Base-by-base conservation (phyloP, 2,797 vertebrate genomes). In the Peromyscus eremicus region DNA sequence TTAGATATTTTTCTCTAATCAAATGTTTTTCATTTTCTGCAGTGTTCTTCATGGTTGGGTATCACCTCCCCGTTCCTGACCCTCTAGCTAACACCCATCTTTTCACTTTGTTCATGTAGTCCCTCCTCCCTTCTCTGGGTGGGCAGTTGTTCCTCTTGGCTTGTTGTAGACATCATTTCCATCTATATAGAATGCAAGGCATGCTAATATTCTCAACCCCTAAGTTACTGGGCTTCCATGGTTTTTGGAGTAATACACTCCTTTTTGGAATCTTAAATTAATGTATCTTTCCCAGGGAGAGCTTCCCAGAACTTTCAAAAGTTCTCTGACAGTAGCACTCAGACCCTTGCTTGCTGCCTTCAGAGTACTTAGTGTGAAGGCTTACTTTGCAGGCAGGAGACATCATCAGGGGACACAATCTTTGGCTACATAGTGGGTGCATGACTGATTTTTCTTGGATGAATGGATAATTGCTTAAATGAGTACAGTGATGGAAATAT, bases 91-190 rank as follows among this genome's bases (percentile, higher is more conserved):
- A n/a, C 2, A 10, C 3, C 3, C 43, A 0, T 37, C 71, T 40
- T 29, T 85, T 32, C 9, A 2, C 21, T 37, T 16, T 34, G 23
- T 4, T 49, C 29, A 37, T 2, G 0, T 4, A 2, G 1, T 1
- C 6, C 37, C 32, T 55, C 12, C 29, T 95, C 46, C 8, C 4
- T 23, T 81, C 6, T 34, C 6, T 43, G 43, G 25, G n/a, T 76
- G 29, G 29, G 6, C 8, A 2, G 27, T 19, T 52, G 1, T 37
- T 94, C 79, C n/a, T 29, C n/a, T 27, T 76, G 27, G 32, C 49
- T 66, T 89, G 6, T 17, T 49, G n/a, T 19, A 40, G 25, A n/a
- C 21, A 57, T 8, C 43, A 2, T 87, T 87, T 60, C 55, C 34
- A 32, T 40, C 27, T 76, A 7, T 57, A n/a, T 4, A 91, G 19